Conservation (phyloP, 1,140 invertebrate genomes). For the Polypedilum vanderplanki region DNA sequence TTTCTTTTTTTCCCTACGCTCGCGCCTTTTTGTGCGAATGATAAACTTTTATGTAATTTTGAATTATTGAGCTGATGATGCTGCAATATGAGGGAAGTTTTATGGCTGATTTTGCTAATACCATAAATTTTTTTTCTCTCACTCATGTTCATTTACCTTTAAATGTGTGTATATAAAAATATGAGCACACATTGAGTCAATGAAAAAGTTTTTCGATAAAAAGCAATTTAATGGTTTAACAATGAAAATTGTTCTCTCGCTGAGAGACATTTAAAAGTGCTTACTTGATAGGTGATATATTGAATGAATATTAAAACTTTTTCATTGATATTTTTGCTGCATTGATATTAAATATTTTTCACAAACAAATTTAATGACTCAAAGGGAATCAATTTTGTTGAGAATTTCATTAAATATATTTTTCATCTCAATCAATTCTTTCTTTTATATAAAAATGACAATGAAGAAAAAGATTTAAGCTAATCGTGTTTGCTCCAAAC, state of each 20-base stretch:
- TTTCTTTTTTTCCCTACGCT: neutral
- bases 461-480: neutral
- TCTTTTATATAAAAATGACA: too few species aligned
- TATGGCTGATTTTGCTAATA: constrained; percentile 18
- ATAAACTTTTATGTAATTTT: constrained; percentile 29
- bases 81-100: neutral
- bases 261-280: too few species aligned
- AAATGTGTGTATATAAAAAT: neutral
- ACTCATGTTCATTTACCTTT: neutral
- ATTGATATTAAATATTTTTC: too few species aligned
- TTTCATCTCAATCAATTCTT: too few species aligned
- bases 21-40: neutral
- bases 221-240: constrained; percentile 24
- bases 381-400: too few species aligned
- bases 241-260: constrained; percentile 19
- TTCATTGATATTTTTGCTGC: too few species aligned
- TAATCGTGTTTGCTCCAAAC: constrained; percentile 24
- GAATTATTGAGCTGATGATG: constrained; percentile 24
- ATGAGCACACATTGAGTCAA: constrained; percentile 10
- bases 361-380: too few species aligned
- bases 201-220: constrained; percentile 27
- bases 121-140: constrained; percentile 8
- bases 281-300: too few species aligned
- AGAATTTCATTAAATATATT: too few species aligned
- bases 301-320: too few species aligned